Percentiles rank a stretch among this genome's conserved stretches.
Evolutionary conservation across 1,140 invertebrate genomes (phyloP).

Genomic region (Bombus huntii): DNA sequence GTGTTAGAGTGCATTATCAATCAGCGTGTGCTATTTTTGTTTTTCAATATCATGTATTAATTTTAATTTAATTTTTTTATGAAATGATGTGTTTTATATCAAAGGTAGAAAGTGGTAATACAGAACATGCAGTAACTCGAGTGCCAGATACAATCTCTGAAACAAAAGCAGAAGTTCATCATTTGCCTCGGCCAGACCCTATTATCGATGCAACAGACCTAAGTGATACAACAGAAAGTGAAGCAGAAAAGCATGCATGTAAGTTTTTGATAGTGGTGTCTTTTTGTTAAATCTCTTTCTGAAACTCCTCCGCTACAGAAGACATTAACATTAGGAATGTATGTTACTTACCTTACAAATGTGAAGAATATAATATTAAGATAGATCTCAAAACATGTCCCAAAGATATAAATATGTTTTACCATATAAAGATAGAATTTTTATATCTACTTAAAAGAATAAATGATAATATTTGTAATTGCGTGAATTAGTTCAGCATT

Average conservation of each 20-base stretch:
- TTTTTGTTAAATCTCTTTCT: neutral
- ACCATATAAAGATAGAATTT: neutral
- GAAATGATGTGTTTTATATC: slow-evolving; percentile 22
- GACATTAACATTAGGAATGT: neutral
- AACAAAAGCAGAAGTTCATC: slow-evolving; percentile 56
- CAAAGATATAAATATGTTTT: neutral
- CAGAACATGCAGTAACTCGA: slow-evolving; percentile 65
- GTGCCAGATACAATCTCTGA: slow-evolving; percentile 56
- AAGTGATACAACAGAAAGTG: slow-evolving; percentile 92
- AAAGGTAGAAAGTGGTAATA: slow-evolving; percentile 66
- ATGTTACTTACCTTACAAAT: neutral
- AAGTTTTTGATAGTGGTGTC: slow-evolving; percentile 45
- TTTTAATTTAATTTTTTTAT: neutral
- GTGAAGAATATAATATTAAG: neutral
- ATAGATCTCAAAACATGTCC: neutral
- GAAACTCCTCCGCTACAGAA: neutral
- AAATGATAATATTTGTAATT: neutral
- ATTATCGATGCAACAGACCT: slow-evolving; percentile 87
- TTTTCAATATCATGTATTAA: neutral
- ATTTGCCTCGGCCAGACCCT: slow-evolving; percentile 65
- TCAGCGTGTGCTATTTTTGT: neutral
- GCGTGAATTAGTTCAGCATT: neutral
- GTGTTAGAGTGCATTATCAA: neutral
- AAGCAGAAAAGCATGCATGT: slow-evolving; percentile 85
- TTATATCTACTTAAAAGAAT: neutral